Conservation (phyloP, 2,797 vertebrate species). For the Acipenser transmontanus region DNA sequence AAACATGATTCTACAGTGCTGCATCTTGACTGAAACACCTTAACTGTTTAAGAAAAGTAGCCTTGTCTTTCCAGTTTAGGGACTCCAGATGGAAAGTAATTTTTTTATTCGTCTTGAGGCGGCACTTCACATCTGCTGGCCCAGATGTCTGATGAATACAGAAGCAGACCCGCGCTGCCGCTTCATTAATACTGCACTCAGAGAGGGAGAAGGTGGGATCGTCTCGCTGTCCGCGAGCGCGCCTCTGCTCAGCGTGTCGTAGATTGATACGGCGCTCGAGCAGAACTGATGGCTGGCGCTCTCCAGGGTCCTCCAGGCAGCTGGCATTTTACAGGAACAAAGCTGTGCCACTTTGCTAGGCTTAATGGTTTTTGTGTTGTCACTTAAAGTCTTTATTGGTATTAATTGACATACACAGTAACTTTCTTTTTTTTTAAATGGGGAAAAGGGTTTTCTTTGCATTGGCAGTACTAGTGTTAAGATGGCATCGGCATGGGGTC, state of each 20-base stretch:
- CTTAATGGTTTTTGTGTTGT: conserved; percentile 54
- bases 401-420: conserved; percentile 57
- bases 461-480: no score
- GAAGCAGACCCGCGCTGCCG: conserved; percentile 59
- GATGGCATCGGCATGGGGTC: no score
- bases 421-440: conserved; percentile 18
- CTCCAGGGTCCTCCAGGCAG: conserved; percentile 46
- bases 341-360: conserved; percentile 52
- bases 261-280: conserved; percentile 35
- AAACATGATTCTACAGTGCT: conserved; percentile 1
- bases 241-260: conserved; percentile 32
- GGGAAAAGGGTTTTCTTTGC: no score
- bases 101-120: conserved; percentile 70
- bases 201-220: conserved; percentile 42
- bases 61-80: conserved; percentile 61
- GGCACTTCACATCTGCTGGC: conserved; percentile 66
- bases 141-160: conserved; percentile 74
- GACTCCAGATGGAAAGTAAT: conserved; percentile 71
- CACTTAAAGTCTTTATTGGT: conserved; percentile 65
- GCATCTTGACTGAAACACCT: conserved; percentile 2
- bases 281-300: conserved; percentile 42
- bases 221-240: conserved; percentile 37
- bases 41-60: conserved; percentile 17
- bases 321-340: conserved; percentile 56
- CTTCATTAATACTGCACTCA: conserved; percentile 66